Conservation (phyloP, 2,797 vertebrate species). For the Okamejei kenojei region DNA sequence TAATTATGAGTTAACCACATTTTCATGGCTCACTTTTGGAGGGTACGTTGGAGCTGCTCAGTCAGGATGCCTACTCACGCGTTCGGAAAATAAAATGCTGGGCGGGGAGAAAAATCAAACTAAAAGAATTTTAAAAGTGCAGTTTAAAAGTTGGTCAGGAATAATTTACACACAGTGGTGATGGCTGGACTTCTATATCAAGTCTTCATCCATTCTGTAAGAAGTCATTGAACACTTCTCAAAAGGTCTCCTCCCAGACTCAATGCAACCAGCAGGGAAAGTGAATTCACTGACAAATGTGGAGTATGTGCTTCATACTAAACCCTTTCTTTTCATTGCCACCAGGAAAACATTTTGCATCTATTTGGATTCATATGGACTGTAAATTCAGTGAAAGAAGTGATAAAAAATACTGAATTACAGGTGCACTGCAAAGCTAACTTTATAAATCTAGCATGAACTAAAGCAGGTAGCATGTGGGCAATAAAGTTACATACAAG, state of each 20-base stretch:
- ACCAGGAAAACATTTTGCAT: neutral
- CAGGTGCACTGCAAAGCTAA: neutral
- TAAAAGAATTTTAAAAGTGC: neutral
- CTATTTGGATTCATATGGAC: neutral
- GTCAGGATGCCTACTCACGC: neutral
- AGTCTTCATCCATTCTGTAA: neutral
- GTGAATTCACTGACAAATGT: neutral
- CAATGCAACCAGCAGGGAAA: neutral
- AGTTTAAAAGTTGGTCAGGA: neutral
- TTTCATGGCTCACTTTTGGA: neutral
- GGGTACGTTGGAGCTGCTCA: neutral
- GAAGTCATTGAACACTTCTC: neutral
- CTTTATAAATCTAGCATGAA: neutral
- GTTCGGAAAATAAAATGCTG: neutral
- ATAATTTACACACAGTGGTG: neutral
- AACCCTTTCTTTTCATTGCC: neutral
- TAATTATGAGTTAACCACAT: neutral
- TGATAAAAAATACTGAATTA: neutral
- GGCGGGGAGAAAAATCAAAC: neutral
- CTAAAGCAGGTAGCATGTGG: neutral
- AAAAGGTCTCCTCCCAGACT: neutral
- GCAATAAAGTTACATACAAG: neutral
- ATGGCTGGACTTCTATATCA: neutral
- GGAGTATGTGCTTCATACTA: neutral
- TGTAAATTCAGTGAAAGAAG: neutral